Conservation (phyloP, 1,140 invertebrate species). For the Drosophila setifemur region DNA sequence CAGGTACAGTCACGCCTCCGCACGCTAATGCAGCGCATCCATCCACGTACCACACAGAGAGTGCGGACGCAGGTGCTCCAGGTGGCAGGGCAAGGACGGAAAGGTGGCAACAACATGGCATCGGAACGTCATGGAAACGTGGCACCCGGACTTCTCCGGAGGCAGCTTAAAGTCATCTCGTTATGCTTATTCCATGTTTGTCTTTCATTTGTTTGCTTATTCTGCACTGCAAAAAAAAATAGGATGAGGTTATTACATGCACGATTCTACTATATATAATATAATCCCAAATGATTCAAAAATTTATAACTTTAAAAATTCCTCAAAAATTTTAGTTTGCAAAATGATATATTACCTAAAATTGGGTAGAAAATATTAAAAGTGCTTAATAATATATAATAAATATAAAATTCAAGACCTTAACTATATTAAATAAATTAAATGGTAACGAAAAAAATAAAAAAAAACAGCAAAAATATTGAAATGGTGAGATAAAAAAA, state of each 20-base stretch:
- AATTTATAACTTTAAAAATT: too few relatives aligned
- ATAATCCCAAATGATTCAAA: too few relatives aligned
- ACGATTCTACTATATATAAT: too few relatives aligned
- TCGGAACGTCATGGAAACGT: constrained; percentile 8
- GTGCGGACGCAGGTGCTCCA: neutral
- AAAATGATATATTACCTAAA: too few relatives aligned
- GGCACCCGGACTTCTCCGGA: constrained; percentile 7
- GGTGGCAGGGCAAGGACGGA: neutral
- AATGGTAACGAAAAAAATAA: too few relatives aligned
- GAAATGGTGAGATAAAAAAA: too few relatives aligned
- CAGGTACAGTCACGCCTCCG: constrained; percentile 26
- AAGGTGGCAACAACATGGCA: neutral
- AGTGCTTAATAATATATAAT: too few relatives aligned
- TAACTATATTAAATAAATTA: too few relatives aligned
- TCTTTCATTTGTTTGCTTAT: constrained; percentile 37
- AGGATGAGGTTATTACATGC: neutral
- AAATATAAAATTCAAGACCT: too few relatives aligned
- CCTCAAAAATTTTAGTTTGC: too few relatives aligned
- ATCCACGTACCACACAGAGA: neutral
- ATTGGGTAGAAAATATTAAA: too few relatives aligned
- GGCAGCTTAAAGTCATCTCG: constrained; percentile 58
- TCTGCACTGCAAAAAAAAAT: constrained; percentile 1
- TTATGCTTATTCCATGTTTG: constrained; percentile 60
- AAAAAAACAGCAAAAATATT: too few relatives aligned
- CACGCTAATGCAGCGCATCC: constrained; percentile 15